Evolutionary conservation across 1,140 invertebrate genomes (phyloP), one percentile per base, ranked within the genome.

Genomic region (Macrotrachela quadricornifera): DNA sequence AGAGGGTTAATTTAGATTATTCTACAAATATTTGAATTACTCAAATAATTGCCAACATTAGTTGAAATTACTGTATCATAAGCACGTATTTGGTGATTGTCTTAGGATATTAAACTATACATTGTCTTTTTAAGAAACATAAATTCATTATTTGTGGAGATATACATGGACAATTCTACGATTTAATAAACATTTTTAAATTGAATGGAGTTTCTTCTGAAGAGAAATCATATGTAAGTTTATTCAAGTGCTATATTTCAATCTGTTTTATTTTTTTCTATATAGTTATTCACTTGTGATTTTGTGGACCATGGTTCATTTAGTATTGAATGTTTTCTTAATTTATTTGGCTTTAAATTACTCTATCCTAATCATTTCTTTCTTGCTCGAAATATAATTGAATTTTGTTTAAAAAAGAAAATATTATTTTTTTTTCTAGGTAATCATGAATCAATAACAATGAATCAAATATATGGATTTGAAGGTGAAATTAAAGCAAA

Each of bases 91-190:
- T n/a, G n/a, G n/a, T n/a, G n/a, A n/a, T n/a, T n/a, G n/a, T n/a
- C n/a, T n/a, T n/a, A n/a, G n/a, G 21, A 30, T 30, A 30, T 4
- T 30, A 30, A 30, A n/a, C n/a, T 30, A 30, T 4, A 4, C 3
- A 30, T 30, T 30, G 2, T 30, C 21, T 30, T 30, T 30, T 30
- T 30, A 4, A 71, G 65, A 77, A 82, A 44, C 75, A 79, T 47
- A 96, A 96, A 74, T 97, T 99, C 68, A 99, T 91, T 37, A 81
- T 99, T 49, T 97, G 92, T 72, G 94, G 94, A n/a, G 94, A 99
- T 71, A 90, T 99, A 60, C 92, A 99, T 70, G 94, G 94, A 21
- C 94, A 99, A 71, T 99, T 80, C 73, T 99, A 90, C 71, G 94
- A 99, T 74, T 71, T 99, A 46, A 77, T 94, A 73, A 94, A 99